Evolutionary conservation across 2,113 vertebrate species (phyloP).

Genomic region (Trinectes maculatus): DNA sequence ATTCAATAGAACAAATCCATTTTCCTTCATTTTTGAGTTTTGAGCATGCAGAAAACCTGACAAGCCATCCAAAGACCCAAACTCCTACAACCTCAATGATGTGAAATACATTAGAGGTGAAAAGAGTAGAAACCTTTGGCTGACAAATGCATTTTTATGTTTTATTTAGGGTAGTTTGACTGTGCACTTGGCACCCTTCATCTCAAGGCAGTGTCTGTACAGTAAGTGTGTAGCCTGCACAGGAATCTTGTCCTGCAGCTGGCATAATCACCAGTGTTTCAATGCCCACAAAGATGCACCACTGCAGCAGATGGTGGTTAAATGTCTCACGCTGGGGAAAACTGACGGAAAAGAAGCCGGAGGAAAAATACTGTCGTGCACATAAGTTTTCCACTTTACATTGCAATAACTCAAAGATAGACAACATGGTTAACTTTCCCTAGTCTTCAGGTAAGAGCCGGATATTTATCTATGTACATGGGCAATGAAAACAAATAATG

Average conservation of each 20-base stretch:
- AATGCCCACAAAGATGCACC: conserved; percentile 6
- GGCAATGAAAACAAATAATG: too few relatives aligned
- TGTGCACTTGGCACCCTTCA: background rate
- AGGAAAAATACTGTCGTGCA: conserved; percentile 13
- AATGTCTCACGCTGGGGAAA: conserved; percentile 24
- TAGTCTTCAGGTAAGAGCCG: background rate
- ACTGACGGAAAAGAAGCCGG: conserved; percentile 22
- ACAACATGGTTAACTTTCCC: background rate
- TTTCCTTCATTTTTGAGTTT: too few relatives aligned
- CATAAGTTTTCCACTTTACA: conserved; percentile 20
- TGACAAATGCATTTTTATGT: too few relatives aligned
- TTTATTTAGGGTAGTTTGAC: background rate
- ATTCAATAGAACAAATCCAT: too few relatives aligned
- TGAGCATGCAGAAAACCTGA: too few relatives aligned
- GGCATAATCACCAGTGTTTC: conserved; percentile 29
- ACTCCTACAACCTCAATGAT: too few relatives aligned
- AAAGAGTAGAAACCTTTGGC: too few relatives aligned
- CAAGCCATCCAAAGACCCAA: too few relatives aligned
- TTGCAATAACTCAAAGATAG: conserved; percentile 1
- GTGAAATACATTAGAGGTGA: too few relatives aligned
- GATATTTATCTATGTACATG: too few relatives aligned
- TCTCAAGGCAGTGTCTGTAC: background rate
- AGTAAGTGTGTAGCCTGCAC: conserved; percentile 7
- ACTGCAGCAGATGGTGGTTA: conserved; percentile 30
- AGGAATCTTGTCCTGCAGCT: conserved; percentile 20